phyloP scores from a whole-genome alignment of 2,113 vertebrate species.

The Jaculus jaculus region DNA sequence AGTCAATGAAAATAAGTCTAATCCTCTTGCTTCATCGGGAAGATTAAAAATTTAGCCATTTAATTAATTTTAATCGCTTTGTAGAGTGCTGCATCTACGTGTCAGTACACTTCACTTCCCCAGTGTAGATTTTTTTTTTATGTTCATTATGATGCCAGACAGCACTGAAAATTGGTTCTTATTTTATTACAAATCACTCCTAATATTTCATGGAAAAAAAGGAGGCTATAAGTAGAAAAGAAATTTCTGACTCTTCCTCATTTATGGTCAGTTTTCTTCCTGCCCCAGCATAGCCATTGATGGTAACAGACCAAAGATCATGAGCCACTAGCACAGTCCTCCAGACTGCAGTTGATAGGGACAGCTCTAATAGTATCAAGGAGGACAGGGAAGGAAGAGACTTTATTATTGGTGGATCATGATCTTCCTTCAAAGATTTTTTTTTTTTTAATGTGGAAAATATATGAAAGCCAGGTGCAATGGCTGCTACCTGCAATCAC shows the following conservation, averaged over 20 bases:
- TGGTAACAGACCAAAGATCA: neutral
- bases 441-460: neutral
- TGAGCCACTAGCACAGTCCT: neutral
- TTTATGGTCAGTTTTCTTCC: neutral
- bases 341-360: neutral
- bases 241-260: neutral
- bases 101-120: conserved; percentile 3
- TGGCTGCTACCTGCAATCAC: no score
- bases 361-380: neutral
- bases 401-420: neutral
- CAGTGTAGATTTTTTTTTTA: conserved; percentile 1
- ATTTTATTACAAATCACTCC: neutral
- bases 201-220: neutral
- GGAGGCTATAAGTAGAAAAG: neutral
- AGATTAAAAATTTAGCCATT: conserved; percentile 15
- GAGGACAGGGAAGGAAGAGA: neutral
- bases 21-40: conserved; percentile 42
- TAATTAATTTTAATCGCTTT: conserved; percentile 41
- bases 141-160: conserved; percentile 32
- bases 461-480: no score
- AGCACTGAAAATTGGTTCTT: conserved; percentile 24
- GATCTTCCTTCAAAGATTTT: neutral
- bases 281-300: neutral
- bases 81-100: neutral
- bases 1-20: conserved; percentile 12